Base-by-base conservation (phyloP, 2,888 invertebrate genomes). In the Nysson spinosus region DNA sequence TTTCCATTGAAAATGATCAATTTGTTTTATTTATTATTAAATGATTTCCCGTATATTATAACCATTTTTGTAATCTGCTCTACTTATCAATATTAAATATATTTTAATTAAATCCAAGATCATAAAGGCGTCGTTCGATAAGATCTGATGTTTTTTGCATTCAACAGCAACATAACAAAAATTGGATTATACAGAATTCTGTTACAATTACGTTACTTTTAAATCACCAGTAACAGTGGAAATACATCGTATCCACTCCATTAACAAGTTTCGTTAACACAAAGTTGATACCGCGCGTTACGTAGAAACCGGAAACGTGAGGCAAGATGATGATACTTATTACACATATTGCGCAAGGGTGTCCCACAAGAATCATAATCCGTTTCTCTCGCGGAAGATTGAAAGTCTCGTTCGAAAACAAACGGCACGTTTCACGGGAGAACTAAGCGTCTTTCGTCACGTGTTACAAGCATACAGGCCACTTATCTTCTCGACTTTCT, bases 401-500 rank as follows among this genome's bases (percentile, higher is more conserved):
- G 52, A 46, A 63, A 63, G 42, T 34, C 20, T 50, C 47, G 30
- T 43, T 9, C 34, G 32, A 46, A 58, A 55, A 69, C 58, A 69
- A 66, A 66, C 34, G 49, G 49, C 40, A 30, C 57, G 49, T 49
- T 62, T 54, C 50, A 22, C 32, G 52, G 39, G 35, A 55, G 26
- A 47, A 30, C 17, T 11, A 46, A 62, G 61, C 54, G 40, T 61
- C 44, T 52, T 51, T 51, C 47, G 55, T 49, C 62, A 54, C 58
- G 56, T 42, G 32, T 71, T 63, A 57, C 69, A 40, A 68, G 51
- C 39, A 49, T 20, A 28, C 35, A 34, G 34, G 39, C 46, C 58
- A 47, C 47, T 69, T 69, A 60, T 62, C 40, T n/a, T n/a, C 44
- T 14, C 14, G 24, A 77, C 70, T 76, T 74, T 78, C 76, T 74